Conservation (phyloP, 2,888 invertebrate species). For the Rhagium mordax region DNA sequence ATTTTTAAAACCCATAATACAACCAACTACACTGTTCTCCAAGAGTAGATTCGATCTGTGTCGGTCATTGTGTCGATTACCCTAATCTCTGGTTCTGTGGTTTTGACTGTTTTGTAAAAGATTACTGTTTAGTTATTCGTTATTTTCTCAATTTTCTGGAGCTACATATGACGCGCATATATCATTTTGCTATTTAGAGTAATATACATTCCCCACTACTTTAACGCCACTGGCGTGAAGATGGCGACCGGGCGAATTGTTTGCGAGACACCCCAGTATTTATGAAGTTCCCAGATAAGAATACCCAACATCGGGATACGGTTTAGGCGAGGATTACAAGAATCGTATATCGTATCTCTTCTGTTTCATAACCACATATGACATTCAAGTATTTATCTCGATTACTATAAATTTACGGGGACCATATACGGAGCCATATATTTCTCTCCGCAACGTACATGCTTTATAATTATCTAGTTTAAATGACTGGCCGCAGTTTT, state of each 20-base stretch:
- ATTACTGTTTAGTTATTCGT: too few species aligned
- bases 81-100: too few species aligned
- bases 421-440: conserved; percentile 16
- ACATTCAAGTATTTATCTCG: conserved; percentile 25
- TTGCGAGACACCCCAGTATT: conserved; percentile 13
- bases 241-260: neutral
- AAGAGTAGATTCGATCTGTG: too few species aligned
- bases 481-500: neutral
- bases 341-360: conserved; percentile 21
- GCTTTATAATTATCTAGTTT: neutral
- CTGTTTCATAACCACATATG: conserved; percentile 29
- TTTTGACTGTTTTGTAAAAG: too few species aligned
- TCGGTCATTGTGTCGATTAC: too few species aligned
- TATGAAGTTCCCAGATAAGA: conserved; percentile 20
- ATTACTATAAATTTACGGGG: conserved; percentile 25
- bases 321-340: conserved; percentile 17
- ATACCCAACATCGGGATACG: conserved; percentile 4
- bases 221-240: neutral
- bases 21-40: too few species aligned
- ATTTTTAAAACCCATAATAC: too few species aligned
- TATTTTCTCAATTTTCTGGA: too few species aligned
- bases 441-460: conserved; percentile 3
- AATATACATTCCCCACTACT: too few species aligned
- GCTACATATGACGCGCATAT: too few species aligned
- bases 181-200: too few species aligned